Conservation (phyloP, 2,888 invertebrate genomes). For the Ephialtes manifestator region DNA sequence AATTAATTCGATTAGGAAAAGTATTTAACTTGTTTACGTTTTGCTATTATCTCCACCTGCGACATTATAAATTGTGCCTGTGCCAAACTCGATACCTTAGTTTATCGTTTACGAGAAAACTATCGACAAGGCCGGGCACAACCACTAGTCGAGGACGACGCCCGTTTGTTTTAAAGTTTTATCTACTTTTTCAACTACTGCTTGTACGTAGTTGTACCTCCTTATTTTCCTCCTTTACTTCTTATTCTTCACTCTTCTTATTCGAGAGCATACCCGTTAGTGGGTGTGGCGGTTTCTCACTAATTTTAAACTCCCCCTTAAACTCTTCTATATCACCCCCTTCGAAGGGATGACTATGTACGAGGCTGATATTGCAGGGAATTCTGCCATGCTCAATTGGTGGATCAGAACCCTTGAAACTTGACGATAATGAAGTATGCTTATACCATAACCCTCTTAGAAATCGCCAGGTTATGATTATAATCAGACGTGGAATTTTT, state of each 20-base stretch:
- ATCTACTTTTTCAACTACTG: conserved; percentile 7
- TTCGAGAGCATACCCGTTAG: not conserved
- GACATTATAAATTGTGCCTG: not conserved
- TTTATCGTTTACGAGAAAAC: conserved; percentile 25
- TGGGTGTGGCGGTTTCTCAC: not conserved
- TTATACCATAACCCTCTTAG: not conserved
- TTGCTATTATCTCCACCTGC: not conserved
- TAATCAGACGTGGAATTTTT: no score
- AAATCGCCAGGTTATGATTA: no score
- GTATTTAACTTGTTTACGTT: conserved; percentile 13
- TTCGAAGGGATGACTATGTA: not conserved
- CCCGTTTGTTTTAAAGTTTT: conserved; percentile 23
- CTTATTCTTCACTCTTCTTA: not conserved
- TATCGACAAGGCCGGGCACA: conserved; percentile 9
- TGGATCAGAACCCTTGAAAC: conserved; percentile 7
- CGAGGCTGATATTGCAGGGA: conserved; percentile 12
- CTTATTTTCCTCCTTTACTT: not conserved
- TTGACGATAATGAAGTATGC: conserved; percentile 8
- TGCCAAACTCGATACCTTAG: conserved; percentile 22
- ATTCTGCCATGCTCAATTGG: conserved; percentile 2
- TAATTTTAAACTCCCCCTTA: conserved; percentile 6
- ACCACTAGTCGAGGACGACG: not conserved
- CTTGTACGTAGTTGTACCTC: not conserved
- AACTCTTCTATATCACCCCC: not conserved
- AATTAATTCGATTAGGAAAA: conserved; percentile 2